phyloP scores from a whole-genome alignment of 2,888 invertebrate species.

The Copidosoma aretas region DNA sequence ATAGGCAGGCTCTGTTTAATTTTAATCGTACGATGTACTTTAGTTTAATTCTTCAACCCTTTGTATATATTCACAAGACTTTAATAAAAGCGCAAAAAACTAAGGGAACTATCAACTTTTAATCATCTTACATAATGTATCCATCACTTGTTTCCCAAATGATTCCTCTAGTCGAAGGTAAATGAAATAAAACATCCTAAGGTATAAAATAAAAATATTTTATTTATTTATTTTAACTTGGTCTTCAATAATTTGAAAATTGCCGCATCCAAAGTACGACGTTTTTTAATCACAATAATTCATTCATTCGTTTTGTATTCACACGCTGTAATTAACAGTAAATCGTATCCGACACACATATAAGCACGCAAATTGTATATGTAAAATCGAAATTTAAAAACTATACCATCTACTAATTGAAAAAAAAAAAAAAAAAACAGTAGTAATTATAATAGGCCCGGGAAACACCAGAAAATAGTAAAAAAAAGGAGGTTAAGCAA shows the following conservation, averaged over 20 bases:
- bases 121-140: too few relatives aligned
- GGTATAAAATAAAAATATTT: conserved; percentile 39
- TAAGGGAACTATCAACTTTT: neutral
- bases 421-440: conserved; percentile 8
- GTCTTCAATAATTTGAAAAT: conserved; percentile 26
- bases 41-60: conserved; percentile 57
- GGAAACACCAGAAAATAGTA: neutral
- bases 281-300: conserved; percentile 33
- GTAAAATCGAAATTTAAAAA: conserved; percentile 16
- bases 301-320: conserved; percentile 28
- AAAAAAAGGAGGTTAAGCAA: too few relatives aligned
- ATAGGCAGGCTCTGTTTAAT: conserved; percentile 57
- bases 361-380: conserved; percentile 22
- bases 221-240: conserved; percentile 38
- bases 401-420: neutral
- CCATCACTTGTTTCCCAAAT: too few relatives aligned
- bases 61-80: conserved; percentile 62
- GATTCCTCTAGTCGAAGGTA: neutral
- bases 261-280: conserved; percentile 21
- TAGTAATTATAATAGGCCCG: neutral
- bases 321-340: conserved; percentile 14
- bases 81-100: conserved; percentile 56
- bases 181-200: conserved; percentile 1
- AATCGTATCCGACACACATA: conserved; percentile 10
- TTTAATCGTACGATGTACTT: conserved; percentile 52